Conservation (phyloP, 2,797 vertebrate species). For the Propithecus deckenii region DNA sequence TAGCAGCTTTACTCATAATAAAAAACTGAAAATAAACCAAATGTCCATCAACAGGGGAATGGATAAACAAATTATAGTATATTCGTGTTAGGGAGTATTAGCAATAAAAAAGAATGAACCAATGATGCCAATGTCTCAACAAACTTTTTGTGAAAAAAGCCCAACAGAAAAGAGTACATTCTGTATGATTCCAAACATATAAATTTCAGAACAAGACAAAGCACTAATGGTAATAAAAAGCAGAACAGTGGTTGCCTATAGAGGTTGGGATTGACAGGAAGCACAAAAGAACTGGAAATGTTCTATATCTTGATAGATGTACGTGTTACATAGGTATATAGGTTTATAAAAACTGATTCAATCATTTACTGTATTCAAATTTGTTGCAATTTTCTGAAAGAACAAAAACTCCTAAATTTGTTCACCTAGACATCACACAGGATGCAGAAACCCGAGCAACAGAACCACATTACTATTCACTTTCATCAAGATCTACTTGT, state of each 20-base stretch:
- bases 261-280: background rate
- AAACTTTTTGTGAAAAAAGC: constrained; percentile 2
- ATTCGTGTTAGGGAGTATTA: background rate
- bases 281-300: background rate
- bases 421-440: background rate
- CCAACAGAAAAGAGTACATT: background rate
- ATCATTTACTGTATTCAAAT: background rate
- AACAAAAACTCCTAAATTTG: background rate
- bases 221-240: background rate
- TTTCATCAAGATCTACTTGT: background rate
- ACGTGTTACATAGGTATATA: background rate
- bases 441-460: background rate
- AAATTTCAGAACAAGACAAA: background rate
- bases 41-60: background rate
- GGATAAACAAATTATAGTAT: background rate
- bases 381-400: background rate
- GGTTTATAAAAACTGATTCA: background rate
- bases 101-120: background rate
- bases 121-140: background rate
- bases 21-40: background rate
- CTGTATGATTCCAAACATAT: background rate
- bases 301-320: background rate
- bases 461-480: background rate
- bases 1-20: background rate
- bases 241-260: background rate